Evolutionary conservation across 2,888 invertebrate genomes (phyloP), one percentile per base, ranked within the genome.

Genomic region (Epistrophe grossulariae): DNA sequence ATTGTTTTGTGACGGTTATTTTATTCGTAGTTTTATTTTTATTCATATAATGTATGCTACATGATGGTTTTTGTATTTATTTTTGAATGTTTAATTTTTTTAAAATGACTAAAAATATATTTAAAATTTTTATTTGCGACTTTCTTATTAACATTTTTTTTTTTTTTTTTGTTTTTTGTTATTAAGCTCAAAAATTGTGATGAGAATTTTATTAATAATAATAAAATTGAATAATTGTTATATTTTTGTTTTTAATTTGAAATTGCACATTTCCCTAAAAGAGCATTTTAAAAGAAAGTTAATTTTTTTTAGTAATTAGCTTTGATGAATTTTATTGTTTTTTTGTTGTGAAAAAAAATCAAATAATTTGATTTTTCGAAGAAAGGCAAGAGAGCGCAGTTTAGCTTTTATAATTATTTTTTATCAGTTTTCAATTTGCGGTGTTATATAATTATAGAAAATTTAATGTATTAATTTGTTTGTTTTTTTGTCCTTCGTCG

Each of bases 401-500:
- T 72, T 19, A 87, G 62, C 45, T 66, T 6, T n/a, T 45, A 24
- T 15, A n/a, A 8, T 1, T 8, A 59, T 64, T 84, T 71, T 57
- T 59, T 71, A 17, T 74, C 45, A 28, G 5, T 59, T 52, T 43
- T 59, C 60, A 19, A 62, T 55, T 70, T 70, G 70, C 70, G 11
- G n/a, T 70, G 24, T 70, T 68, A 35, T 68, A 35, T 64, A 76
- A 13, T 68, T 70, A 74, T 78, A 79, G 78, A 64, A 77, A 62
- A 59, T 70, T 50, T 2, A 19, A 50, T 59, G 48, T 45, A 52
- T 78, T 83, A 79, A 74, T 88, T 84, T 64, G 83, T 89, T 72
- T 89, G 89, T 85, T 90, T 91, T 88, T 91, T 91, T 66, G 90
- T 90, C 90, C 91, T 90, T 81, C 91, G 88, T 82, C 91, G 88